Base-by-base conservation (phyloP, 2,113 vertebrate species). In the Bos taurus region DNA sequence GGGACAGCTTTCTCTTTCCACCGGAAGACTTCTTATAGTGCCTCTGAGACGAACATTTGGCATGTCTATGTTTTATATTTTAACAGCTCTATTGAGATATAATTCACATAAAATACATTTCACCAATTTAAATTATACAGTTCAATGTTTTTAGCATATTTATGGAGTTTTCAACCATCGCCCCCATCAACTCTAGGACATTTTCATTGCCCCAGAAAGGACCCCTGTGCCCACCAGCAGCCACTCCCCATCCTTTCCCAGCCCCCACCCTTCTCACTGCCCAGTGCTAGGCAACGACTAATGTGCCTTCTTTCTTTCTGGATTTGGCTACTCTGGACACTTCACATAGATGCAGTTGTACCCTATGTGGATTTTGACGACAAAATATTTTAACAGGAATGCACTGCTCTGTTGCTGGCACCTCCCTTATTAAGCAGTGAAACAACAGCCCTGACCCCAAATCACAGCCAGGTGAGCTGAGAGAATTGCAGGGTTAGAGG, bases 381-480 rank as follows among this genome's bases (percentile, higher is more conserved):
- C 33, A 43, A 67, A 52, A 17, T 74, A 30, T 33, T 94, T 95
- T 59, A 94, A 80, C 52, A 92, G 59, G 43, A 62, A 62, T 33
- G 16, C 19, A 23, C 64, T 33, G 17, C 25, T 62, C 36, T 85
- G 59, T 81, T 56, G n/a, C 43, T 46, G 50, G 10, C 33, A 78
- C 84, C 90, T 91, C 43, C 50, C 78, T 80, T 85, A 62, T 60
- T 71, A 80, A 91, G 74, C n/a, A 33, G 54, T n/a, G 33, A 54
- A 52, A 60, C 52, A 67, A 30, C 26, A 92, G 40, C 12, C 15
- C 67, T 84, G 48, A 86, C 81, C 84, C 59, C 40, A 86, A 43
- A 52, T 94, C 92, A 84, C 85, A 94, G 48, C 56, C 33, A 85
- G 88, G 46, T 59, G 30, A 95, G 57, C 9, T 5, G 62, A 85